Conservation (phyloP, 1,140 invertebrate species). For the Trigoniulus corallinus region DNA sequence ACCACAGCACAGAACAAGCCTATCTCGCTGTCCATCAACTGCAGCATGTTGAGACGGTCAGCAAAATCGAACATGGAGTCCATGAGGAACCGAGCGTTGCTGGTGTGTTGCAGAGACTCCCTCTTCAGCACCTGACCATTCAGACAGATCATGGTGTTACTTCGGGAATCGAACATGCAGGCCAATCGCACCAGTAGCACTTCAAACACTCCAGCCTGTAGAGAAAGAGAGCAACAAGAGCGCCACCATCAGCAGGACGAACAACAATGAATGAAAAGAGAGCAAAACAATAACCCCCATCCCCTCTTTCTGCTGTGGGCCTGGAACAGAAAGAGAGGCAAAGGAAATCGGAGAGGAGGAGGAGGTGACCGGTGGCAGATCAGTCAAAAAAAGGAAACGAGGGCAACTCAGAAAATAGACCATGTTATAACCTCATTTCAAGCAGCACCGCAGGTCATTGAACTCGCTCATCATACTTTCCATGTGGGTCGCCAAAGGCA, state of each 20-base stretch:
- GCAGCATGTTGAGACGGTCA: slow-evolving; percentile 75
- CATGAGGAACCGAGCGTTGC: slow-evolving; percentile 82
- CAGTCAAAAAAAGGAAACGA: too few species aligned
- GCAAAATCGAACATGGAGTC: slow-evolving; percentile 96
- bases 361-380: too few species aligned
- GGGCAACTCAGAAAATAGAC: too few species aligned
- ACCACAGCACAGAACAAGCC: slow-evolving; percentile 89
- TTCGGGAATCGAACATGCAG: slow-evolving; percentile 69
- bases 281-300: background rate
- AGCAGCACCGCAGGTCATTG: too few species aligned
- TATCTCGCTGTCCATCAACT: slow-evolving; percentile 78
- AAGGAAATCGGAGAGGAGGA: too few species aligned
- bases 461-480: too few species aligned
- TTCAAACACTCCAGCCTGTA: slow-evolving; percentile 65
- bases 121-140: slow-evolving; percentile 79
- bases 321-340: background rate
- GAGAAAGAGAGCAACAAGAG: slow-evolving; percentile 14
- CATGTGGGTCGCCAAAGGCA: too few species aligned
- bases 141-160: slow-evolving; percentile 78
- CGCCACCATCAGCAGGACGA: too few species aligned
- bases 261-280: slow-evolving; percentile 8
- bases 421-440: too few species aligned
- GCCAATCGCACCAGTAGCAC: slow-evolving; percentile 79
- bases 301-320: background rate
- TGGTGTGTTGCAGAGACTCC: slow-evolving; percentile 58